Percentiles rank a stretch among this genome's conserved stretches.
phyloP scores from a whole-genome alignment of 2,888 invertebrate genomes.

The Oligia strigilis region DNA sequence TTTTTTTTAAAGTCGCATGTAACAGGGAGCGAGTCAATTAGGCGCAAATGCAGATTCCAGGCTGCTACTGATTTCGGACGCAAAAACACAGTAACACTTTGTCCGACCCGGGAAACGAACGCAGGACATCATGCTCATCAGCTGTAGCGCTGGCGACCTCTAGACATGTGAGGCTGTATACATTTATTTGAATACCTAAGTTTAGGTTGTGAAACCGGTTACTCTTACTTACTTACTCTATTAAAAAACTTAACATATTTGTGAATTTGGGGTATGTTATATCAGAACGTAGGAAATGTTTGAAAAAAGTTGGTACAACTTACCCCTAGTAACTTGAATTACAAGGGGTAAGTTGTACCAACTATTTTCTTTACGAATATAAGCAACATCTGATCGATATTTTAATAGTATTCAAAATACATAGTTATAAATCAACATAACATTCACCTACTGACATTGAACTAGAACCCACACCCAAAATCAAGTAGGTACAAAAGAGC shows the following conservation, averaged over 20 bases:
- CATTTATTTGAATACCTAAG: no score
- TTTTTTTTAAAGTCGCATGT: no score
- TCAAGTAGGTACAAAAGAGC: constrained; percentile 24
- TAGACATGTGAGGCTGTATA: no score
- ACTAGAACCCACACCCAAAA: constrained; percentile 6
- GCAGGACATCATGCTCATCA: no score
- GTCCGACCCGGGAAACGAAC: no score
- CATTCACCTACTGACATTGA: constrained; percentile 22
- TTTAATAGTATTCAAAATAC: not conserved
- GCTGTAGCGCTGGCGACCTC: no score
- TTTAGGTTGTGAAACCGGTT: no score
- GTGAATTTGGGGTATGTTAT: not conserved
- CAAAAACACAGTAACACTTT: no score
- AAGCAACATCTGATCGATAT: not conserved
- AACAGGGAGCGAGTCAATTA: no score
- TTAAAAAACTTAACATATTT: not conserved
- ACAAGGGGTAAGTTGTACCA: not conserved
- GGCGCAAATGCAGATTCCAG: no score
- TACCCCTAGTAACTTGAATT: not conserved
- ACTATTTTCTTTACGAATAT: not conserved
- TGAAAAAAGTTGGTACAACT: not conserved
- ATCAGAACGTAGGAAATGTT: not conserved
- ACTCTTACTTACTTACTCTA: not conserved
- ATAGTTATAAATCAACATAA: not conserved
- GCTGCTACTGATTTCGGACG: not conserved